phyloP scores from a whole-genome alignment of 2,888 invertebrate genomes.

The Hypomecis atomaria region DNA sequence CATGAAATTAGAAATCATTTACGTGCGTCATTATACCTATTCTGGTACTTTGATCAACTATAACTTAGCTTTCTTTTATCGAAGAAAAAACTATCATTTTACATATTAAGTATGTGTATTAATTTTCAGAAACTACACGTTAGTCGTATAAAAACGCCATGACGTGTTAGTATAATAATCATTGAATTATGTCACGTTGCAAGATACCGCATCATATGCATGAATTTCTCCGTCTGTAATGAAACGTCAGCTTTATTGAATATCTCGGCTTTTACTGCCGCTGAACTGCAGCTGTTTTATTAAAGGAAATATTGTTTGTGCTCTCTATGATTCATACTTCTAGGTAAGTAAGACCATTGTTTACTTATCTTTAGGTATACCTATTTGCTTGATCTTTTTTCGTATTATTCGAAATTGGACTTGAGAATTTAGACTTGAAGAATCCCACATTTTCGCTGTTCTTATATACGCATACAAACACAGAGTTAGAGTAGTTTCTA shows the following conservation, averaged over 20 bases:
- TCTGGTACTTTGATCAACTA: too few relatives aligned
- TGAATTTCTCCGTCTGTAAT: slow-evolving; percentile 14
- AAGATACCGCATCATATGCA: slow-evolving; percentile 11
- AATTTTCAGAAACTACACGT: slow-evolving; percentile 17
- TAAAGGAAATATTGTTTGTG: neutral
- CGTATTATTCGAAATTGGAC: too few relatives aligned
- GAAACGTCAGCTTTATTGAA: slow-evolving; percentile 14
- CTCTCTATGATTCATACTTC: neutral
- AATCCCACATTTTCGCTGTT: too few relatives aligned
- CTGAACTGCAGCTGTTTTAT: neutral
- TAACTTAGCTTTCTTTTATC: too few relatives aligned
- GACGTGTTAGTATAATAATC: slow-evolving; percentile 14
- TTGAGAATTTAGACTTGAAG: too few relatives aligned
- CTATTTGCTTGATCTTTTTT: too few relatives aligned
- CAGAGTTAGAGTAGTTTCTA: too few relatives aligned
- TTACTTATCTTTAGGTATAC: neutral
- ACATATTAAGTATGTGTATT: too few relatives aligned
- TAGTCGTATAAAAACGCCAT: slow-evolving; percentile 1
- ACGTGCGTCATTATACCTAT: too few relatives aligned
- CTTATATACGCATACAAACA: too few relatives aligned
- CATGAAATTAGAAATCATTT: too few relatives aligned
- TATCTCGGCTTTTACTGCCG: slow-evolving; percentile 1
- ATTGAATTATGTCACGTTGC: slow-evolving; percentile 22
- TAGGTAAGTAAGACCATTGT: neutral
- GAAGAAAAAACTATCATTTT: too few relatives aligned